Percentiles rank a stretch among this genome's conserved stretches.
Evolutionary conservation across 2,797 vertebrate species (phyloP).

Genomic region (Sphenodon punctatus): DNA sequence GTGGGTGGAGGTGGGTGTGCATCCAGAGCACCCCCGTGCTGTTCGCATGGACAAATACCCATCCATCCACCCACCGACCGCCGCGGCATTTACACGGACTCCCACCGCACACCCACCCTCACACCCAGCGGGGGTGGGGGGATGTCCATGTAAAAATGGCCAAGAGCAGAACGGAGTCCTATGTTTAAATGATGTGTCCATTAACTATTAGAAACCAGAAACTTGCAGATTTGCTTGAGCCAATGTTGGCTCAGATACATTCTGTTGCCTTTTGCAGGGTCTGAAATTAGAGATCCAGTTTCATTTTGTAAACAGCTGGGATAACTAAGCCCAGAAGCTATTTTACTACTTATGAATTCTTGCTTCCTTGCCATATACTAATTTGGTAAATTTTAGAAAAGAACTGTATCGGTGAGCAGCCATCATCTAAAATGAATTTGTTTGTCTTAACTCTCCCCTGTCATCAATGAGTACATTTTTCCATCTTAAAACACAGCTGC

Average conservation of each 20-base stretch:
- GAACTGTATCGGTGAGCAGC: not conserved
- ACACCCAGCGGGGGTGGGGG: too few species aligned
- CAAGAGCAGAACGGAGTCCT: too few species aligned
- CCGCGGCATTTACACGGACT: too few species aligned
- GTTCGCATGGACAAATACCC: too few species aligned
- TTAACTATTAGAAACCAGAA: slow-evolving; percentile 16
- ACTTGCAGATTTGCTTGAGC: slow-evolving; percentile 20
- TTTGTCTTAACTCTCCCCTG: not conserved
- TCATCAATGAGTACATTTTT: not conserved
- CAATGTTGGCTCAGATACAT: slow-evolving; percentile 34
- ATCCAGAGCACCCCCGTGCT: too few species aligned
- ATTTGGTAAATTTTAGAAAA: not conserved
- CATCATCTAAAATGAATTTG: not conserved
- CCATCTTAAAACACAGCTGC: not conserved
- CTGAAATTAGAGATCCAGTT: slow-evolving; percentile 22
- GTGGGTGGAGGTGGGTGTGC: too few species aligned
- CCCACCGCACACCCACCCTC: too few species aligned
- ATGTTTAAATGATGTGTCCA: too few species aligned
- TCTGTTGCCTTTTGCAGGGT: slow-evolving; percentile 28
- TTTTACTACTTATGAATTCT: not conserved
- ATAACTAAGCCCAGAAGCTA: slow-evolving; percentile 23
- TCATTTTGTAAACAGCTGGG: slow-evolving; percentile 39
- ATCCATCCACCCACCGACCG: too few species aligned
- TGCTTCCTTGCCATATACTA: not conserved
- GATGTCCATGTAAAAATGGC: too few species aligned